These are phyloP conservation scores for Circaetus gallicus DNA, from an alignment of 2,113 vertebrate species.

Conservation along the genomic window DNA sequence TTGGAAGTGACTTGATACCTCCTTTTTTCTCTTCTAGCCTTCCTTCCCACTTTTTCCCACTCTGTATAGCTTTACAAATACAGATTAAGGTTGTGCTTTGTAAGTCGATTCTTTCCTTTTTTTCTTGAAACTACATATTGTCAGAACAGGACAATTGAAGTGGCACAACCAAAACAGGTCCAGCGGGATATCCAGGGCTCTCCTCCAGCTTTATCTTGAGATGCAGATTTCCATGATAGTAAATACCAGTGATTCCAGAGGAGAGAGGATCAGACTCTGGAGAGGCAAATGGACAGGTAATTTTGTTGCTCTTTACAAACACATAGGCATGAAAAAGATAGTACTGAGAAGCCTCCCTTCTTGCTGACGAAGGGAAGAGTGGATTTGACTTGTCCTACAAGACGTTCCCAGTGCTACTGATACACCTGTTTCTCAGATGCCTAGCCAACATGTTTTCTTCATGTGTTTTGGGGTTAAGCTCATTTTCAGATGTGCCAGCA, in stretches of 20 bases:
- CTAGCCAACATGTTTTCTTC: not conserved
- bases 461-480: not conserved
- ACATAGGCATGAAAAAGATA: not conserved
- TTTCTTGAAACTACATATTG: not conserved
- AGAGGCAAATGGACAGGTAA: not conserved
- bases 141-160: not conserved
- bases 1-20: not conserved
- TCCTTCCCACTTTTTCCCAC: not conserved
- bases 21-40: not conserved
- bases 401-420: accelerated
- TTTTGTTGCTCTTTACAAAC: not conserved
- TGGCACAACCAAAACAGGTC: not conserved
- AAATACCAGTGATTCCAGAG: not conserved
- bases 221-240: not conserved
- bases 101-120: not conserved
- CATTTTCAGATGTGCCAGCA: not conserved
- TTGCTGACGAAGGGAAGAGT: not conserved
- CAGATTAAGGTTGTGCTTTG: not conserved
- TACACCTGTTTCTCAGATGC: not conserved
- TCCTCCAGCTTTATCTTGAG: not conserved
- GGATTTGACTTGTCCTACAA: accelerated
- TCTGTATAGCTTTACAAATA: not conserved
- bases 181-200: not conserved
- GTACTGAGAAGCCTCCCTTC: not conserved
- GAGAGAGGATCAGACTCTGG: not conserved